A percentile compares a stretch with the other conserved stretches of the same genome.
Conservation (phyloP, 2,888 invertebrate genomes). For the Lepas anatifera region DNA sequence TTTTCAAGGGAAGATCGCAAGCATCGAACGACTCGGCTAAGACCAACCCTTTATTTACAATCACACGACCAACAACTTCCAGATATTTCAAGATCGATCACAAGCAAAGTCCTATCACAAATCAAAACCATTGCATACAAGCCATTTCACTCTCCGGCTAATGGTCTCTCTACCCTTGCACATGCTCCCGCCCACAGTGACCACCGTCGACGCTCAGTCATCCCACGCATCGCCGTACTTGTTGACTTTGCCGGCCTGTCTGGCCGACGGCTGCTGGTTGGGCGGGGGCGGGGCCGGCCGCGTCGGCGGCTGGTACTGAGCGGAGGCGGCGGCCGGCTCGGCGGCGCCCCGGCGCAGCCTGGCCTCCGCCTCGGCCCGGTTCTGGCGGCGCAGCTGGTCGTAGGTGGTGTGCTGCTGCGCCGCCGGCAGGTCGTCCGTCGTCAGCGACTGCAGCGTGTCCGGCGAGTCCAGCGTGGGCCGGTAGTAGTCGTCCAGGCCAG, state of each 20-base stretch:
- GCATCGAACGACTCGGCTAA: too few species aligned
- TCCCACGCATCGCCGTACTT: background rate
- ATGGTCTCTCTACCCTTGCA: too few species aligned
- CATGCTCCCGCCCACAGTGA: too few species aligned
- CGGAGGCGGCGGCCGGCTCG: background rate
- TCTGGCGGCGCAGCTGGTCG: conserved; percentile 56
- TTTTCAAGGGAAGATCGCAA: too few species aligned
- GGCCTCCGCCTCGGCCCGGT: conserved; percentile 40
- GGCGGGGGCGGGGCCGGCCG: background rate
- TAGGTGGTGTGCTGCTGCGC: conserved; percentile 44
- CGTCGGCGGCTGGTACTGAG: background rate
- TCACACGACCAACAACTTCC: too few species aligned
- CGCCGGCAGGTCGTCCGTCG: conserved; percentile 29
- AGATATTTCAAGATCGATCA: too few species aligned
- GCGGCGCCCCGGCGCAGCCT: background rate
- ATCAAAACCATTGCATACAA: too few species aligned
- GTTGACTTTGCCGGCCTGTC: background rate
- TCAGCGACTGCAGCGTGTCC: conserved; percentile 33
- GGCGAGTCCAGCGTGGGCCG: conserved; percentile 45
- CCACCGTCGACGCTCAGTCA: too few species aligned
- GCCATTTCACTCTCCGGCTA: too few species aligned
- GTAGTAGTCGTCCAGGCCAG: conserved; percentile 45
- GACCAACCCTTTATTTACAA: too few species aligned
- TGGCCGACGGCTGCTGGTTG: background rate
- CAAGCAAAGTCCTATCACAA: too few species aligned